Conservation (phyloP, 2,113 vertebrate species). For the Dasyprocta punctata region DNA sequence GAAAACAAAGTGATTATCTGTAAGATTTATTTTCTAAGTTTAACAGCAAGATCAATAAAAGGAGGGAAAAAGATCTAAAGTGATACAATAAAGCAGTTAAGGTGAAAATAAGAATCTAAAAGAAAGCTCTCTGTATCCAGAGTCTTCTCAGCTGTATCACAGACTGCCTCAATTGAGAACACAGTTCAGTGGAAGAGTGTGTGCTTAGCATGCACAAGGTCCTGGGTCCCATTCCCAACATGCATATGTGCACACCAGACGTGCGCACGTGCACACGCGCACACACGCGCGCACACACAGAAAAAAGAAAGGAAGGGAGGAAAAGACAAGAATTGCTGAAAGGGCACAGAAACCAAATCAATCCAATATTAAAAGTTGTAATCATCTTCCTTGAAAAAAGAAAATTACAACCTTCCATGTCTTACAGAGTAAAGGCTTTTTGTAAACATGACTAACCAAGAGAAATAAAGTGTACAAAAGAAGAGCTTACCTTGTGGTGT, state of each 20-base stretch:
- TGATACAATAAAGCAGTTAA: slow-evolving; percentile 3
- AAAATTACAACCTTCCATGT: background rate
- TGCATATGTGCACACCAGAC: too few relatives aligned
- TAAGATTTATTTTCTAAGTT: background rate
- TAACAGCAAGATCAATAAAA: slow-evolving; percentile 46
- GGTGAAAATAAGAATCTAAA: slow-evolving; percentile 39
- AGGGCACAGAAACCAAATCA: slow-evolving; percentile 21
- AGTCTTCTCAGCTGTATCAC: background rate
- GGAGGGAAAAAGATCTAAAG: background rate
- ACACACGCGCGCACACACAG: background rate
- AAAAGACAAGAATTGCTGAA: background rate
- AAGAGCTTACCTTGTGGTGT: slow-evolving; percentile 86
- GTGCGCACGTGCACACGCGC: too few relatives aligned
- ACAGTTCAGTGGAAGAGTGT: background rate
- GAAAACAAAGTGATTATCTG: background rate
- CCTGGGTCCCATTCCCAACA: too few relatives aligned
- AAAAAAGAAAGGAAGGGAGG: background rate
- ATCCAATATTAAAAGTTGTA: slow-evolving; percentile 28
- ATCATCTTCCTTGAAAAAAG: background rate
- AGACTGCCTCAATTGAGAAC: background rate
- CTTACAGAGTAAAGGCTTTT: background rate
- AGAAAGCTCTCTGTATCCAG: background rate
- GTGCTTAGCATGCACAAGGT: background rate
- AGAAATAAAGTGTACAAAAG: background rate
- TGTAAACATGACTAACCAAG: slow-evolving; percentile 18